Conservation (phyloP, 2,797 vertebrate genomes). For the Poeciliopsis presidionis region DNA sequence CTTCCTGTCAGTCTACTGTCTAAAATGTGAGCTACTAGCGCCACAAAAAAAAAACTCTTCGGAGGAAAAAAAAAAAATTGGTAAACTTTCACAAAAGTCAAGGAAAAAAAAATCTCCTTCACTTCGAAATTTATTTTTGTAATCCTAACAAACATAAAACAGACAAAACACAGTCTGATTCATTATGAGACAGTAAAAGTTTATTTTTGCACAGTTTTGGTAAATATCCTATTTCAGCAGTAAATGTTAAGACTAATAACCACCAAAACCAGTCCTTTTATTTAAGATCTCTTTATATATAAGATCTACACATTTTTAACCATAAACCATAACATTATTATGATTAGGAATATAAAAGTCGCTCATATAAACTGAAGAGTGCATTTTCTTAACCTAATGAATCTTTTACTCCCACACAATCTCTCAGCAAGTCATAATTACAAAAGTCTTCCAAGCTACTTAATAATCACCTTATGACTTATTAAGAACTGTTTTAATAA, state of each 20-base stretch:
- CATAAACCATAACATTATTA: neutral
- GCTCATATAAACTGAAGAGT: neutral
- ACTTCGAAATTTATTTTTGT: neutral
- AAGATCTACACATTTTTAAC: neutral
- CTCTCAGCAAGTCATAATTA: constrained; percentile 17
- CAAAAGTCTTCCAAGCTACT: constrained; percentile 37
- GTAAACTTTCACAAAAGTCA: neutral
- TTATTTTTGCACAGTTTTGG: neutral
- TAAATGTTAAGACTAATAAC: neutral
- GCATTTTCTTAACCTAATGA: neutral
- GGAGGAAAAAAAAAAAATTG: too few species aligned
- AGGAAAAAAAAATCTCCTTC: neutral
- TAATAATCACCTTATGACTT: constrained; percentile 41
- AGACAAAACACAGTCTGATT: neutral
- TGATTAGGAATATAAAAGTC: neutral
- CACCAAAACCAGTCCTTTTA: neutral
- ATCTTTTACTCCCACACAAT: constrained; percentile 15
- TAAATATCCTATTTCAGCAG: neutral
- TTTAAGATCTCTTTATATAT: neutral
- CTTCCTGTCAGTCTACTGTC: too few species aligned
- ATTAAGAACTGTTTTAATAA: constrained; percentile 48
- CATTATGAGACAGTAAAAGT: neutral
- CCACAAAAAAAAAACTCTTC: too few species aligned
- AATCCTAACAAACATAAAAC: neutral
- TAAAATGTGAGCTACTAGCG: too few species aligned